These are phyloP conservation scores for Xenopus petersii DNA, from an alignment of 2,797 vertebrate species.

Conservation along the genomic window DNA sequence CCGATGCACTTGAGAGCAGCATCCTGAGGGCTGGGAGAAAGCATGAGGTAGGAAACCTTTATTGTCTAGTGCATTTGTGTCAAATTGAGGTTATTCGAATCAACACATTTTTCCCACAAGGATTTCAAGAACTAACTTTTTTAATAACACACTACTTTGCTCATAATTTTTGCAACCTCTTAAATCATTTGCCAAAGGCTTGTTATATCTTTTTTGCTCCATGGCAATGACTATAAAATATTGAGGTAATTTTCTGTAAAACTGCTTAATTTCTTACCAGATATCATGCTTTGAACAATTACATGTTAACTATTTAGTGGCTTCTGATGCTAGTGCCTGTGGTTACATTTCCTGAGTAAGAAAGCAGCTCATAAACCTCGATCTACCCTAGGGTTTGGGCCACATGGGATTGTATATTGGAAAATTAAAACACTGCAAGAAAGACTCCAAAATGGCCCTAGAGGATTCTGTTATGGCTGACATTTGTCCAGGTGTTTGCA, in stretches of 20 bases:
- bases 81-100: slow-evolving; percentile 52
- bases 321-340: too few relatives aligned
- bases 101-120: slow-evolving; percentile 60
- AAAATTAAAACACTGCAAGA: too few relatives aligned
- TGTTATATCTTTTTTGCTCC: slow-evolving; percentile 29
- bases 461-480: too few relatives aligned
- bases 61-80: slow-evolving; percentile 57
- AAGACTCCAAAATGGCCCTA: too few relatives aligned
- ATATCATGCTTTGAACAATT: background rate
- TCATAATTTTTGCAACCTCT: slow-evolving; percentile 59
- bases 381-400: too few relatives aligned
- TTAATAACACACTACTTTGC: slow-evolving; percentile 60
- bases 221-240: slow-evolving; percentile 28
- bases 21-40: slow-evolving; percentile 51
- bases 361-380: too few relatives aligned
- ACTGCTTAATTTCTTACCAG: slow-evolving; percentile 7
- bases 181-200: slow-evolving; percentile 59
- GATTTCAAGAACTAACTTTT: slow-evolving; percentile 60
- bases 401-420: too few relatives aligned
- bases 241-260: slow-evolving; percentile 9
- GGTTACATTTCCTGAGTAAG: too few relatives aligned
- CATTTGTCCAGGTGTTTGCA: too few relatives aligned
- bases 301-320: slow-evolving; percentile 1
- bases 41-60: slow-evolving; percentile 56
- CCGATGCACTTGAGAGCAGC: slow-evolving; percentile 49